These are phyloP conservation scores for Solea senegalensis DNA, from an alignment of 2,113 vertebrate species.

Conservation along the genomic window DNA sequence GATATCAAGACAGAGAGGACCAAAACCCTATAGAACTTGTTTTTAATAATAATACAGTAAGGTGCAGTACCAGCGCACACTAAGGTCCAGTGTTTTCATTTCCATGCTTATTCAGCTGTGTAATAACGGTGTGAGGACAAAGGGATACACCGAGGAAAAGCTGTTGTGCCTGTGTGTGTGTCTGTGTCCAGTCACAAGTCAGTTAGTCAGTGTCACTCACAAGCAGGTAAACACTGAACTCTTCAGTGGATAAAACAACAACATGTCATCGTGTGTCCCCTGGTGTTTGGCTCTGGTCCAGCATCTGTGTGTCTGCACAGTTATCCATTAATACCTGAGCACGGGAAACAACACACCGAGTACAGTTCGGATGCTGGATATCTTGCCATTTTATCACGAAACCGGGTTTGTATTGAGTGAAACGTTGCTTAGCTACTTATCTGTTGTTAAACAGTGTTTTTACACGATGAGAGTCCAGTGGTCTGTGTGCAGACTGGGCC, in stretches of 20 bases:
- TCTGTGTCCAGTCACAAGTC: not conserved
- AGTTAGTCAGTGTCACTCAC: not conserved
- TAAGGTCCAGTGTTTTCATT: too few species aligned
- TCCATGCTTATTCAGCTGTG: too few species aligned
- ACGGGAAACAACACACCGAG: not conserved
- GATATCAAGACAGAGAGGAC: too few species aligned
- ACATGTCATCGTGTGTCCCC: slow-evolving; percentile 14
- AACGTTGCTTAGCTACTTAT: not conserved
- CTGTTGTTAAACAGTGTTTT: slow-evolving; percentile 14
- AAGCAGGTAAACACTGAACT: slow-evolving; percentile 4
- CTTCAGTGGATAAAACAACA: slow-evolving; percentile 19
- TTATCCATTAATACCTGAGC: slow-evolving; percentile 6
- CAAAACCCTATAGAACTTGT: too few species aligned
- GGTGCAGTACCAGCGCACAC: too few species aligned
- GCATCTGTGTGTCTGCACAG: not conserved
- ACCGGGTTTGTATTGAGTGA: not conserved
- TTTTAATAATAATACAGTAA: too few species aligned
- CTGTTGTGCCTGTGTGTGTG: not conserved
- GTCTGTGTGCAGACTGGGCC: slow-evolving; percentile 56
- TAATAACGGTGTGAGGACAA: too few species aligned
- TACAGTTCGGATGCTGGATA: not conserved
- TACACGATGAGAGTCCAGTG: slow-evolving; percentile 11
- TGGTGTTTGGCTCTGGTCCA: slow-evolving; percentile 30
- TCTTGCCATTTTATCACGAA: not conserved
- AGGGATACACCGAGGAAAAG: not conserved